Conservation (phyloP, 2,797 vertebrate species). For the Eutrigla gurnardus region DNA sequence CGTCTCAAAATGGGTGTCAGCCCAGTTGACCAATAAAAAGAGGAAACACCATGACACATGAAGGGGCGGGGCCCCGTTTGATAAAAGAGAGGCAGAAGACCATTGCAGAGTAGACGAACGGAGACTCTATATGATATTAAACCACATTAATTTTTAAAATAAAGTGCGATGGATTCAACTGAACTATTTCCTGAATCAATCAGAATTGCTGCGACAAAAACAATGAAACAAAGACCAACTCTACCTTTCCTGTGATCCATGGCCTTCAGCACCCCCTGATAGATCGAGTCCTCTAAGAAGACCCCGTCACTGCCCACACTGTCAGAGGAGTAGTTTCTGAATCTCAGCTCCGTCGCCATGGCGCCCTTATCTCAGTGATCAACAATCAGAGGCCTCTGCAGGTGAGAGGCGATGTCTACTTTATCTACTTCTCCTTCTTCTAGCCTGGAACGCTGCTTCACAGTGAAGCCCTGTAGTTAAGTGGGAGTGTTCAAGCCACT, state of each 20-base stretch:
- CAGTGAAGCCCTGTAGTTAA: slow-evolving; percentile 41
- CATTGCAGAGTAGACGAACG: background rate
- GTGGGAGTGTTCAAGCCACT: slow-evolving; percentile 74
- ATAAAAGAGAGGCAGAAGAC: slow-evolving; percentile 44
- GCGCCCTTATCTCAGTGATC: background rate
- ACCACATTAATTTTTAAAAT: background rate
- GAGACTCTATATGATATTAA: background rate
- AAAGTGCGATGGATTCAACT: background rate
- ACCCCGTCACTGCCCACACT: slow-evolving; percentile 80
- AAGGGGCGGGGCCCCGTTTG: slow-evolving; percentile 56
- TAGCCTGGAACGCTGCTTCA: slow-evolving; percentile 39
- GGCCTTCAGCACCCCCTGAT: slow-evolving; percentile 77
- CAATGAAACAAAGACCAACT: background rate
- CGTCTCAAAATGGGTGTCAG: slow-evolving; percentile 24
- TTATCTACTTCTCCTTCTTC: slow-evolving; percentile 26
- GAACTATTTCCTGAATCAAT: background rate
- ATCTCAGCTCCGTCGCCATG: slow-evolving; percentile 62
- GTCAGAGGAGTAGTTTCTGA: slow-evolving; percentile 77
- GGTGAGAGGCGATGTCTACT: slow-evolving; percentile 36
- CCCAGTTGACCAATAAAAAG: slow-evolving; percentile 43
- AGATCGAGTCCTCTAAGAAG: slow-evolving; percentile 77
- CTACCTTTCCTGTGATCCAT: slow-evolving; percentile 84
- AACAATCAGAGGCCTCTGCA: slow-evolving; percentile 16
- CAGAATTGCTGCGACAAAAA: background rate
- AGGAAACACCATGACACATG: slow-evolving; percentile 36